phyloP scores from a whole-genome alignment of 2,888 invertebrate species.

The Oegoconia quadripuncta region DNA sequence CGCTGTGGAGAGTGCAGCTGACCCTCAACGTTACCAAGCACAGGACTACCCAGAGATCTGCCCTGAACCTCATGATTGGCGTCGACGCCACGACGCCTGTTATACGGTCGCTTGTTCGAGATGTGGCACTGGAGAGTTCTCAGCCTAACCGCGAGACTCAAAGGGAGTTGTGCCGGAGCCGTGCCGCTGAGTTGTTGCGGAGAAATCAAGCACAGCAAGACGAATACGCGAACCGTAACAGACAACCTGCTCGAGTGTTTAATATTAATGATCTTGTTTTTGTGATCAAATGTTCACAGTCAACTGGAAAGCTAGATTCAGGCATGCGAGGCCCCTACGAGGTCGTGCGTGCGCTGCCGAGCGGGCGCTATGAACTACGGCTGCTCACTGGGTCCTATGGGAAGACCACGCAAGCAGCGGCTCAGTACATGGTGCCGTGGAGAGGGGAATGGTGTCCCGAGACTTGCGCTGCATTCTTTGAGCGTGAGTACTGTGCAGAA shows the following conservation, averaged over 20 bases:
- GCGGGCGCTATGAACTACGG: constrained; percentile 16
- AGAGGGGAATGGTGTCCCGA: too few relatives aligned
- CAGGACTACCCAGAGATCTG: too few relatives aligned
- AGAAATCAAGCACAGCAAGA: constrained; percentile 10
- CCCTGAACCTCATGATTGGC: constrained; percentile 15
- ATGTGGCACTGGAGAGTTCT: constrained; percentile 7
- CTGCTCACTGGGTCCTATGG: too few relatives aligned
- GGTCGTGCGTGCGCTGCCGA: constrained; percentile 1
- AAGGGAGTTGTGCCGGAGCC: constrained; percentile 6
- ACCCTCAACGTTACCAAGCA: constrained; percentile 15
- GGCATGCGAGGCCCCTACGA: constrained; percentile 8
- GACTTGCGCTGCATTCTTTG: constrained; percentile 12
- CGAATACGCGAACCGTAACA: constrained; percentile 5
- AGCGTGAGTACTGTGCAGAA: too few relatives aligned
- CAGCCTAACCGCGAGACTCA: constrained; percentile 10
- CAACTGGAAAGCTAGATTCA: constrained; percentile 20
- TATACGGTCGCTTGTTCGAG: constrained; percentile 12
- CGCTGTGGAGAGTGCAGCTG: constrained; percentile 17
- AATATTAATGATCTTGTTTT: constrained; percentile 4
- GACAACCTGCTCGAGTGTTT: constrained; percentile 3
- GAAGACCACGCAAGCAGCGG: constrained; percentile 20
- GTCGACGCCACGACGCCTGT: constrained; percentile 14
- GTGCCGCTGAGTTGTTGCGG: background rate
- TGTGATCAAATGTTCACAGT: constrained; percentile 17
- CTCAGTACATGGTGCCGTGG: constrained; percentile 20